Conservation (phyloP, 2,888 invertebrate species). For the Fragum fragum region DNA sequence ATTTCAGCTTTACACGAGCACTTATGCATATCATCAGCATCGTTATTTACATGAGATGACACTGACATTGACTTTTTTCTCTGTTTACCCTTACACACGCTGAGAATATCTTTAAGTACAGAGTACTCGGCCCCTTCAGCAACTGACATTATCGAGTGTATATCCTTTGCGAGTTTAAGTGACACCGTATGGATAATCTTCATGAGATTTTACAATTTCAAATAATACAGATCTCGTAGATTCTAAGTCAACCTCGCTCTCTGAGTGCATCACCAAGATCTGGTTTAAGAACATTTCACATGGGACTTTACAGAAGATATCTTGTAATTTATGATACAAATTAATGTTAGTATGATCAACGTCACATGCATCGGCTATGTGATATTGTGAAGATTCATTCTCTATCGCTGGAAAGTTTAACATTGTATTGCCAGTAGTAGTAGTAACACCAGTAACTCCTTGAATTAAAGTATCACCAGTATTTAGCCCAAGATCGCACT, state of each 20-base stretch:
- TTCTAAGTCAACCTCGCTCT: slow-evolving; percentile 22
- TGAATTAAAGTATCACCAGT: too few species aligned
- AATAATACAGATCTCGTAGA: neutral
- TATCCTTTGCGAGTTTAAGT: neutral
- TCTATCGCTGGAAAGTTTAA: too few species aligned
- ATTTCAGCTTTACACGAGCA: neutral
- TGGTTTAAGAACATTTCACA: slow-evolving; percentile 14
- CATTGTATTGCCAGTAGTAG: too few species aligned
- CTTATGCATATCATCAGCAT: neutral
- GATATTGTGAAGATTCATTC: too few species aligned
- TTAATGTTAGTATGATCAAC: too few species aligned
- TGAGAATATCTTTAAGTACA: neutral
- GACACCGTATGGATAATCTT: neutral
- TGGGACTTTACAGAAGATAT: too few species aligned
- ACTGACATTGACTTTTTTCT: neutral
- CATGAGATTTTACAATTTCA: slow-evolving; percentile 13
- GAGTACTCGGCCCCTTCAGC: neutral
- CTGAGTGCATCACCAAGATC: neutral
- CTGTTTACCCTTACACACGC: neutral
- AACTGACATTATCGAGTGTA: neutral
- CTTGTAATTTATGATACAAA: too few species aligned
- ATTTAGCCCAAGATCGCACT: too few species aligned
- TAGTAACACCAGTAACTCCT: too few species aligned
- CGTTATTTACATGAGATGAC: neutral
- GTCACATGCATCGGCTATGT: too few species aligned